Conservation (phyloP, 2,888 invertebrate genomes). For the Macropis europaea region DNA sequence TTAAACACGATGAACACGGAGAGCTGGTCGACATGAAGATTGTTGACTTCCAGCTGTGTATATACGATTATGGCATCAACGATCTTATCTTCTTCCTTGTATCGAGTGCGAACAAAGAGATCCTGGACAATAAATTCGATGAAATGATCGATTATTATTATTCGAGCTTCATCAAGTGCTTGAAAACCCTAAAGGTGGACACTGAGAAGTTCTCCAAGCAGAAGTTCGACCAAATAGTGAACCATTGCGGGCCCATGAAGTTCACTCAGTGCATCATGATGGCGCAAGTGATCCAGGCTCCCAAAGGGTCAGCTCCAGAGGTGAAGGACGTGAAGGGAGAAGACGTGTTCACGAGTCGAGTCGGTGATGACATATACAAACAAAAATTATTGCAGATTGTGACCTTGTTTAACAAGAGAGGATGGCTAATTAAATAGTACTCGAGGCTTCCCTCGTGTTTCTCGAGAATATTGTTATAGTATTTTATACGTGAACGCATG, state of each 20-base stretch:
- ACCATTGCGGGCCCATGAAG: constrained; percentile 68
- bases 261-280: constrained; percentile 76
- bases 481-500: constrained; percentile 11
- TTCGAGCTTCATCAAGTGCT: constrained; percentile 65
- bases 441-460: not conserved
- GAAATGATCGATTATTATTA: constrained; percentile 73
- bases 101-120: constrained; percentile 70
- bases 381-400: constrained; percentile 71
- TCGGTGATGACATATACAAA: constrained; percentile 65
- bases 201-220: constrained; percentile 57
- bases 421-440: constrained; percentile 70
- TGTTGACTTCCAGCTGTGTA: constrained; percentile 76
- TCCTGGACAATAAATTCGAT: constrained; percentile 70
- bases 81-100: constrained; percentile 77
- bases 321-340: constrained; percentile 65
- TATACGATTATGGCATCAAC: constrained; percentile 71
- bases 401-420: constrained; percentile 65
- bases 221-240: constrained; percentile 64
- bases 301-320: constrained; percentile 65
- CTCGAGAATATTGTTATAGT: constrained; percentile 16
- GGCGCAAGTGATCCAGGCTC: constrained; percentile 76
- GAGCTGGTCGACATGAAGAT: constrained; percentile 72
- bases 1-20: constrained; percentile 63
- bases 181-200: constrained; percentile 66
- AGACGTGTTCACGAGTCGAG: constrained; percentile 65